Percentiles rank a stretch among this genome's conserved stretches.
Evolutionary conservation across 2,888 invertebrate genomes (phyloP).

Genomic region (Hypsopygia costalis): DNA sequence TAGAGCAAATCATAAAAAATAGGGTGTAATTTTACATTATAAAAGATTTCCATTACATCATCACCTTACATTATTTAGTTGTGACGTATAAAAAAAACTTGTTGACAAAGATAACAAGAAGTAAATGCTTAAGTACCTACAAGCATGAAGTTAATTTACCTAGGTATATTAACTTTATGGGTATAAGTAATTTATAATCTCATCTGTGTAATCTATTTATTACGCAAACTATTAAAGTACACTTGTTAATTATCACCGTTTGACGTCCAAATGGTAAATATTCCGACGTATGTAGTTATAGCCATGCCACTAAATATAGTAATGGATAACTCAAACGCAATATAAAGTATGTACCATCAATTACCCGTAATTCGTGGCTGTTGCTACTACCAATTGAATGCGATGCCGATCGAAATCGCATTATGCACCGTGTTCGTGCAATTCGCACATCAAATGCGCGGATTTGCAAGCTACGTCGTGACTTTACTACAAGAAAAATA

Average conservation of each 20-base stretch:
- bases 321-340: not conserved
- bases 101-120: too few species aligned
- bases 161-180: too few species aligned
- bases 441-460: conserved; percentile 26
- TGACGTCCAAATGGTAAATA: not conserved
- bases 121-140: too few species aligned
- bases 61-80: too few species aligned
- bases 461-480: conserved; percentile 30
- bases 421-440: conserved; percentile 15
- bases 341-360: not conserved
- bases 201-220: not conserved
- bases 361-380: not conserved
- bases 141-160: too few species aligned
- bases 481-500: conserved; percentile 52
- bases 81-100: too few species aligned
- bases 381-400: not conserved
- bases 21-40: too few species aligned
- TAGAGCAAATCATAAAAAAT: too few species aligned
- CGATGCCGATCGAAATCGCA: not conserved
- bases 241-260: not conserved
- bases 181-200: too few species aligned
- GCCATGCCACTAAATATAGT: not conserved
- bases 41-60: too few species aligned
- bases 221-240: not conserved
- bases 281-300: not conserved